Base-by-base conservation (phyloP, 1,140 invertebrate species). In the Episyrphus balteatus region DNA sequence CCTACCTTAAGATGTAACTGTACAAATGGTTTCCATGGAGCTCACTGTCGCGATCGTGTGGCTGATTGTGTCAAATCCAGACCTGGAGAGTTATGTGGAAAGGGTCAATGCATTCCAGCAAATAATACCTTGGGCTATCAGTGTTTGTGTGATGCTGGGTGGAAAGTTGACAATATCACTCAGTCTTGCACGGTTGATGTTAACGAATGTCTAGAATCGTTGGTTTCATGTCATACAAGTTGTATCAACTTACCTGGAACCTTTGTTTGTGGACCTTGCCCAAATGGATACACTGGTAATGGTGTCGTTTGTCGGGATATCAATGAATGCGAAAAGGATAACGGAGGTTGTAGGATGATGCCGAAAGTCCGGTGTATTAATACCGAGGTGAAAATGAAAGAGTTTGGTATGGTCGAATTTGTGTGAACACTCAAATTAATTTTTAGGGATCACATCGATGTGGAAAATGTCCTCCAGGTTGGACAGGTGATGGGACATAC, bases 161-260 rank as follows among this genome's bases (percentile, higher is more conserved):
- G 92, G 92, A 86, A 79, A 37, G 80, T 73, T 13, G 77, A 82
- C 37, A 74, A 72, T 9, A 69, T 67, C 1, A 76, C 71, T 57
- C 73, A 75, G 44, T 75, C 77, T 5, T 33, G 2, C 42, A 53
- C 12, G 48, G 48, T 81, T 6, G 92, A 97, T 68, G 75, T 94
- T 1, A 75, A 97, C 61, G 93, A 97, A 73, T 92, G 90, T 70
- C 61, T 70, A n/a, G 65, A 65, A 1, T 69, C 69, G 13, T 73
- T 75, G 46, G 78, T 81, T 37, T 76, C 79, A 10, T 97, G 93
- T 66, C 94, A 91, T 1, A 47, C 92, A 1, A 70, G 71, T 5
- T 96, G 93, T 66, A 80, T 88, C 40, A 96, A 97, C 69, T 66
- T 82, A 2, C 89, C 85, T 1, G 92, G 92, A 6, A 80, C 82